phyloP scores from a whole-genome alignment of 2,888 invertebrate genomes.

The Harpagoxenus sublaevis region DNA sequence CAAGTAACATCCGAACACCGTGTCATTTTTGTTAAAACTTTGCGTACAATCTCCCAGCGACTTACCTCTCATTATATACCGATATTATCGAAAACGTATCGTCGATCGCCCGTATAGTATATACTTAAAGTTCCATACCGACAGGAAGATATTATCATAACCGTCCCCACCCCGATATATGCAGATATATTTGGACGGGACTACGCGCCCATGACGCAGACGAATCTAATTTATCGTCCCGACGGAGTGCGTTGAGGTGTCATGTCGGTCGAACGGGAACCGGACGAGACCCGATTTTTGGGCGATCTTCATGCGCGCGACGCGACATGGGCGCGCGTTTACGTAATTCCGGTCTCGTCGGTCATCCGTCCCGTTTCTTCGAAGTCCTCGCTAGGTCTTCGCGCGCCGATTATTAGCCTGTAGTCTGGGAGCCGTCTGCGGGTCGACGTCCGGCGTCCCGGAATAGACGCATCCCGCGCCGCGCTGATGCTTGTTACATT shows the following conservation, averaged over 20 bases:
- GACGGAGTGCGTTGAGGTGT: not conserved
- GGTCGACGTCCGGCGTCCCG: constrained; percentile 84
- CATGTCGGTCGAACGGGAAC: not conserved
- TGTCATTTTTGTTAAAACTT: not conserved
- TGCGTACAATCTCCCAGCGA: not conserved
- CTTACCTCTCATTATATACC: not conserved
- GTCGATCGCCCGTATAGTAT: not conserved
- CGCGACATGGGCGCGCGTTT: constrained; percentile 35
- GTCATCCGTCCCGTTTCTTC: constrained; percentile 34
- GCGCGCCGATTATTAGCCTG: constrained; percentile 74
- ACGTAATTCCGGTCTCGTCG: constrained; percentile 7
- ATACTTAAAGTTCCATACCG: not conserved
- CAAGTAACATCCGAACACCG: not conserved
- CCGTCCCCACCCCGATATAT: constrained; percentile 7
- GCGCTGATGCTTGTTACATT: constrained; percentile 77
- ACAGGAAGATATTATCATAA: constrained; percentile 20
- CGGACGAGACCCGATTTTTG: constrained; percentile 60
- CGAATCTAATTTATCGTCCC: constrained; percentile 24
- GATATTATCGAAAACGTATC: not conserved
- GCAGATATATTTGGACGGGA: constrained; percentile 19
- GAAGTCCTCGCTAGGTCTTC: constrained; percentile 22
- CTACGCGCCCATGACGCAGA: not conserved
- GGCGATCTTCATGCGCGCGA: constrained; percentile 39
- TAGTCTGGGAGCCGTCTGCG: constrained; percentile 85
- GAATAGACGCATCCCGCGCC: constrained; percentile 83